phyloP scores from a whole-genome alignment of 2,888 invertebrate species.

The Anodontia alba region DNA sequence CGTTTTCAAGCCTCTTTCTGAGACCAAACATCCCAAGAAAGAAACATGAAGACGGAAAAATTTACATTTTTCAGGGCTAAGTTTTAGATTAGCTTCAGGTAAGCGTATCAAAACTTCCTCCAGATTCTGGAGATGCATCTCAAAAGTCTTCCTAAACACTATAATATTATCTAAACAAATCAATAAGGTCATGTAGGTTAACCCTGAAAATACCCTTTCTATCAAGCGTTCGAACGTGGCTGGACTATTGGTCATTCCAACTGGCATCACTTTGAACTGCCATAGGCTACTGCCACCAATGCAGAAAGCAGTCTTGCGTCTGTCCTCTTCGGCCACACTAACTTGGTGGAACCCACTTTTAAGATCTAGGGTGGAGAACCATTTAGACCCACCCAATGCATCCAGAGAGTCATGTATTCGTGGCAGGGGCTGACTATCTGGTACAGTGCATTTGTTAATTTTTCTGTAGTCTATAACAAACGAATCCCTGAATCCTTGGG shows the following conservation, averaged over 20 bases:
- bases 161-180: neutral
- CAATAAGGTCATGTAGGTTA: neutral
- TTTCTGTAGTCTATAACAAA: no score
- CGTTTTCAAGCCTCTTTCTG: neutral
- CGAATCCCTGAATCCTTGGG: no score
- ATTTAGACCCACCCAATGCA: neutral
- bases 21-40: neutral
- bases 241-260: neutral
- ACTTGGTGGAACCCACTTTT: neutral
- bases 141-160: no score
- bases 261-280: neutral
- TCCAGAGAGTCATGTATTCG: neutral
- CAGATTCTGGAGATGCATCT: neutral
- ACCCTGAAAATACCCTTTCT: neutral
- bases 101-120: neutral
- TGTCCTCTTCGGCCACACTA: neutral
- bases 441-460: no score
- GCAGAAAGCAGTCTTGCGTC: neutral
- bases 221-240: neutral
- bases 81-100: neutral
- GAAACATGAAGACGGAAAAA: neutral
- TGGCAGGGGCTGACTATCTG: no score
- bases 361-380: conserved; percentile 7
- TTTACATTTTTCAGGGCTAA: neutral
- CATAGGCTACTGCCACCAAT: neutral